phyloP scores from a whole-genome alignment of 2,797 vertebrate species.

The Bradypodion pumilum region DNA sequence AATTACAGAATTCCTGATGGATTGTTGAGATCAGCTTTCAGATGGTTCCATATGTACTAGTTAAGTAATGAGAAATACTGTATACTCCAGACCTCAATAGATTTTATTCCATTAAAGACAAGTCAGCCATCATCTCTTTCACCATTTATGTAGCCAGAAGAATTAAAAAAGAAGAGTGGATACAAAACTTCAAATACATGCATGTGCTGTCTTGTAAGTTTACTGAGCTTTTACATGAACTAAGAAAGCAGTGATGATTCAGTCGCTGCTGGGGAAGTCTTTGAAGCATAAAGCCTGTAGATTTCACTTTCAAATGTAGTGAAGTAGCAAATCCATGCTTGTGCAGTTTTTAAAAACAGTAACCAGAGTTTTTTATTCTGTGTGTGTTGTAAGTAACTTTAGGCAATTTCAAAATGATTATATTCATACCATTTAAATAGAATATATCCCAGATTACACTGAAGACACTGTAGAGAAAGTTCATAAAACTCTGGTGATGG shows the following conservation, averaged over 20 bases:
- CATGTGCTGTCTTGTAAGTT: not conserved
- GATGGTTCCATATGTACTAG: not conserved
- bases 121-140: not conserved
- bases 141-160: not conserved
- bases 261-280: constrained; percentile 3
- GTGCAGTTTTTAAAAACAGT: not conserved
- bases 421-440: not conserved
- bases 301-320: not conserved
- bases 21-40: no score
- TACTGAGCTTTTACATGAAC: not conserved
- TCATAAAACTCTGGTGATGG: not conserved
- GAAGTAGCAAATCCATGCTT: constrained; percentile 3
- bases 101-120: not conserved
- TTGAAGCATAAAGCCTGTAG: not conserved
- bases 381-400: not conserved
- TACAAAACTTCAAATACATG: not conserved
- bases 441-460: not conserved
- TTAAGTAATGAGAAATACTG: not conserved
- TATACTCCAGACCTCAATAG: not conserved
- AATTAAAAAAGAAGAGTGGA: no score
- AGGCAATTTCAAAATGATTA: not conserved
- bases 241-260: constrained; percentile 1
- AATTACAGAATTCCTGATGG: no score
- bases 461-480: not conserved
- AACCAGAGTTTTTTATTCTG: not conserved